Evolutionary conservation across 2,113 vertebrate genomes (phyloP), one percentile per base, ranked within the genome.

Genomic region (Strix uralensis): DNA sequence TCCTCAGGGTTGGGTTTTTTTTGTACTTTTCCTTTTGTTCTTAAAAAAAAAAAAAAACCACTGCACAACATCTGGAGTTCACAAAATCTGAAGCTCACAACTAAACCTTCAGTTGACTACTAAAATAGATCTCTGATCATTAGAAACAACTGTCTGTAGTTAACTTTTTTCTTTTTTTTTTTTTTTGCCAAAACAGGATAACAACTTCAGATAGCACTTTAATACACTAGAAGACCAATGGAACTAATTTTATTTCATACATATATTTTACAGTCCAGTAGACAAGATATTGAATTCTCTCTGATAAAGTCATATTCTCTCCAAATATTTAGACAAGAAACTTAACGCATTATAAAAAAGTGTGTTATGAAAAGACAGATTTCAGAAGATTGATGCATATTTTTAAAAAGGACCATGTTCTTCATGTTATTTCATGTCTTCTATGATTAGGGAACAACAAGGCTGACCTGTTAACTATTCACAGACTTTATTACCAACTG

Each of bases 81-180:
- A 99, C 99, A 99, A 99, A 99, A 98, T 99, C 98, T 98, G 98
- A 99, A 99, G 98, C 99, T 99, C 98, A 99, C 99, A 99, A 99
- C 99, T 99, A 99, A 99, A 99, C 99, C 98, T 98, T 99, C 98
- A 98, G 98, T 98, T 98, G 98, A 99, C 99, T 99, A 99, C 99
- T 99, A 99, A 99, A 99, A 99, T 99, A 99, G 99, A 99, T 98
- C 99, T 99, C 98, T 99, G 99, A 99, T 99, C 98, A 97, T 99
- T 99, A 99, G 98, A 99, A 99, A 99, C 98, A 98, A 98, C 98
- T 95, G 98, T 98, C 97, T 98, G 97, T 98, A 98, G 98, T 97
- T 98, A 97, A 98, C 88, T 98, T 98, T 98, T 98, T 78, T 92
- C 87, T 79, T 59, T 97, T 97, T 97, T 98, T 62, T 96, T 97